A percentile compares a stretch with the other conserved stretches of the same genome.
Evolutionary conservation across 1,140 invertebrate genomes (phyloP).

Genomic region (Lasioglossum baleicum): DNA sequence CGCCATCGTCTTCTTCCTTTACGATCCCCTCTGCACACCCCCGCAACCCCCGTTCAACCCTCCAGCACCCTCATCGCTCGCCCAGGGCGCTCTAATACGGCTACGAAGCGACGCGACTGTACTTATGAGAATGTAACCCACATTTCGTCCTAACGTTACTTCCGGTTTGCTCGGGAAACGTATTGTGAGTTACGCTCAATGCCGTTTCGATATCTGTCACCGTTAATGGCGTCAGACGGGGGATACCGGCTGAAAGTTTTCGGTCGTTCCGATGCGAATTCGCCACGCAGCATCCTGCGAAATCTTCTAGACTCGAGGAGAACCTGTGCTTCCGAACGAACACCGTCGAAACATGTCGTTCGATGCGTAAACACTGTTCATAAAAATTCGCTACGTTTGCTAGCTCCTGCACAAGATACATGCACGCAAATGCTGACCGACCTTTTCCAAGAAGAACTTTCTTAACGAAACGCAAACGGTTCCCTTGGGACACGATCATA

Average conservation of each 20-base stretch:
- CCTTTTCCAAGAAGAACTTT: too few species aligned
- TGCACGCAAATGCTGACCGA: too few species aligned
- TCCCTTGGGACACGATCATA: too few species aligned
- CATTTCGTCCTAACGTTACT: conserved; percentile 59
- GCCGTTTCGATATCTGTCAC: conserved; percentile 30
- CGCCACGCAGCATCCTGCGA: too few species aligned
- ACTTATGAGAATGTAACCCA: conserved; percentile 64
- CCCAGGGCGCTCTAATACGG: conserved; percentile 59
- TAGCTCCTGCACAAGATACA: too few species aligned
- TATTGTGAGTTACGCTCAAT: conserved; percentile 38
- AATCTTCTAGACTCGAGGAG: not conserved
- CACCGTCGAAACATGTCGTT: too few species aligned
- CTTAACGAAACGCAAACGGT: too few species aligned
- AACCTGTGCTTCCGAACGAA: too few species aligned
- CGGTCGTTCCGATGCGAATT: too few species aligned
- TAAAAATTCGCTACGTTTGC: too few species aligned
- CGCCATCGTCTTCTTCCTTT: not conserved
- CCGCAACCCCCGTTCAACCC: not conserved
- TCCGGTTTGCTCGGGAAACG: conserved; percentile 47
- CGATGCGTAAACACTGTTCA: too few species aligned
- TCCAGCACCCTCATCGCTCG: conserved; percentile 21
- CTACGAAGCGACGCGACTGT: conserved; percentile 45
- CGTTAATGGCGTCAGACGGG: conserved; percentile 25
- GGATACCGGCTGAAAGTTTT: not conserved
- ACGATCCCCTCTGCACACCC: conserved; percentile 13